Conservation (phyloP, 2,113 vertebrate genomes). For the Leucoraja erinaceus region DNA sequence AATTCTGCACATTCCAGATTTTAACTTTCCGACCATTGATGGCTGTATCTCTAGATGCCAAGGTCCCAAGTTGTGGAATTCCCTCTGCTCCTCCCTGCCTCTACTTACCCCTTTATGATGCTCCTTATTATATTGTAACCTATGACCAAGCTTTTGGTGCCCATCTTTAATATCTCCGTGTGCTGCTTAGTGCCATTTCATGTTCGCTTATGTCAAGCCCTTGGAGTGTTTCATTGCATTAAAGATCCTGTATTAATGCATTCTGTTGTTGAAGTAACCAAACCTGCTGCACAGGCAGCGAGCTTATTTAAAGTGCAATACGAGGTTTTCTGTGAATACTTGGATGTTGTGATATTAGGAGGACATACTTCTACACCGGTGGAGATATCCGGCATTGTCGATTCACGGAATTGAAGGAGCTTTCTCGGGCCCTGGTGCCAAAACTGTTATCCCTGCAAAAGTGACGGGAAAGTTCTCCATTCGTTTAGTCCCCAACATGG, state of each 20-base stretch:
- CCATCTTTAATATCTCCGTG: not conserved
- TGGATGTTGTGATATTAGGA: conserved; percentile 58
- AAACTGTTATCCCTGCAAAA: conserved; percentile 82
- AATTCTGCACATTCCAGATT: not conserved
- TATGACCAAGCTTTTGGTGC: not conserved
- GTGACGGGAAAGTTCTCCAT: conserved; percentile 87
- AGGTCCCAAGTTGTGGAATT: not conserved
- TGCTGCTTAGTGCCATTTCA: too few relatives aligned
- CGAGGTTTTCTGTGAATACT: not conserved
- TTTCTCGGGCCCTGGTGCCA: conserved; percentile 69
- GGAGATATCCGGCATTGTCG: conserved; percentile 78
- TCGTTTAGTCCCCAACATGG: conserved; percentile 78
- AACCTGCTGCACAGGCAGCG: not conserved
- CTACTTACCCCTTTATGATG: not conserved
- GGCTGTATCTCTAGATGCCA: not conserved
- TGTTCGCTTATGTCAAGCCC: not conserved
- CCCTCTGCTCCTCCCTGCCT: not conserved
- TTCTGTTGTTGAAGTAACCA: not conserved
- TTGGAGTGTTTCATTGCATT: not conserved
- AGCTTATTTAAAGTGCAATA: not conserved
- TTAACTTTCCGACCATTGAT: not conserved
- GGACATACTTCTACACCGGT: conserved; percentile 74
- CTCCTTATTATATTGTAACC: not conserved
- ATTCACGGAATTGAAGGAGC: conserved; percentile 86
- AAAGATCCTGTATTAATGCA: not conserved